Percentiles rank a stretch among this genome's conserved stretches.
These are phyloP conservation scores for Cyaniris semiargus DNA, from an alignment of 2,888 invertebrate genomes.

Conservation along the genomic window DNA sequence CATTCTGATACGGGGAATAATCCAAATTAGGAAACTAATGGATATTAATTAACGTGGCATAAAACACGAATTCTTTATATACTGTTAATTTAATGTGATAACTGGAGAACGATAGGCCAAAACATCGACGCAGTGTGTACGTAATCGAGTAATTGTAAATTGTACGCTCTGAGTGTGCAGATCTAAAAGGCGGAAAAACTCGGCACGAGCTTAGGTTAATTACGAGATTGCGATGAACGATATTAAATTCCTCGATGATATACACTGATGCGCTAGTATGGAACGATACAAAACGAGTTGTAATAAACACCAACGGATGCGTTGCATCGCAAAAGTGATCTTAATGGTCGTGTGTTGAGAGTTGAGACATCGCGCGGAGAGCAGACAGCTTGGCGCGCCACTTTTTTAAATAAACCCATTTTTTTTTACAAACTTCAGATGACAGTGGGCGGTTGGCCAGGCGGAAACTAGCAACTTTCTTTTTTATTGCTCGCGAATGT, in stretches of 20 bases:
- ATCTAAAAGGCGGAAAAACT: conserved; percentile 10
- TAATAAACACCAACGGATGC: conserved; percentile 46
- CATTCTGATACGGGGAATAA: conserved; percentile 27
- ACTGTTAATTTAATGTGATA: conserved; percentile 6
- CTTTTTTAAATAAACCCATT: conserved; percentile 61
- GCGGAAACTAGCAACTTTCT: conserved; percentile 70
- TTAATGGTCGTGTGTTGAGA: conserved; percentile 52
- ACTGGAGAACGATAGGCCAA: neutral
- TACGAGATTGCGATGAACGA: neutral
- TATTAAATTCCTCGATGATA: neutral
- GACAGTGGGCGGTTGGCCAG: conserved; percentile 55
- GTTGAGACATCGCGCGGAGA: conserved; percentile 56
- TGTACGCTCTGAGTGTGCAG: neutral
- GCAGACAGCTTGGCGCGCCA: conserved; percentile 79
- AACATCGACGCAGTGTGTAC: neutral
- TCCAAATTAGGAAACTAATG: conserved; percentile 32
- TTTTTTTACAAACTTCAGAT: conserved; percentile 64
- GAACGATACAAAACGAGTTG: conserved; percentile 32
- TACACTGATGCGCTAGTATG: conserved; percentile 37
- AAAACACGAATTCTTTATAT: conserved; percentile 15
- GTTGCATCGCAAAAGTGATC: conserved; percentile 48
- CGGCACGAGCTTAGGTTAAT: conserved; percentile 13
- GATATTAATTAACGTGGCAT: conserved; percentile 25
- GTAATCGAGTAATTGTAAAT: neutral
- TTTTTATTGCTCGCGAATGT: conserved; percentile 69